These are phyloP conservation scores for Harpagus bidentatus DNA, from an alignment of 2,113 vertebrate genomes.

Conservation along the genomic window DNA sequence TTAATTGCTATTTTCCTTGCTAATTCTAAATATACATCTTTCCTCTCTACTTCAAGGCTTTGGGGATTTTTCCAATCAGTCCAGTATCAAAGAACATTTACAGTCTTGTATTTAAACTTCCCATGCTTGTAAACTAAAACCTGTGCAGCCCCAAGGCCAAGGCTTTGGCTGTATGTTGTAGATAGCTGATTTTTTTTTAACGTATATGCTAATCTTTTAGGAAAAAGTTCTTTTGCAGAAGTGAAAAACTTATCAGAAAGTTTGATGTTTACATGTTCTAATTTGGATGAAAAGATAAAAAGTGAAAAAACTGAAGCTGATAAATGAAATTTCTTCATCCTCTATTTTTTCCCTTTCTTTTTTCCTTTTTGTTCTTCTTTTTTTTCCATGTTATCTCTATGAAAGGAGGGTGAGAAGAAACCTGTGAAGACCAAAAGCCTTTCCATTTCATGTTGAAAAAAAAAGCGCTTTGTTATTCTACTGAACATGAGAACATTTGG, in stretches of 20 bases:
- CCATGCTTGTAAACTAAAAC: conserved; percentile 17
- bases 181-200: not conserved
- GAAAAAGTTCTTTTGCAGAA: not conserved
- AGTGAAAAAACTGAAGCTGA: not conserved
- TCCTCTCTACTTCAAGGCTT: not conserved
- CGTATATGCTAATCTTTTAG: not conserved
- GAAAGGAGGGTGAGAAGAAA: not conserved
- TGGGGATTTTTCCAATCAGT: conserved; percentile 16
- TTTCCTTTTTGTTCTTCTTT: not conserved
- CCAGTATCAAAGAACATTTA: conserved; percentile 23
- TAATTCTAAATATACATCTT: conserved; percentile 25
- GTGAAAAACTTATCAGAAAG: not conserved
- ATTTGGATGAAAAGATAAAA: not conserved
- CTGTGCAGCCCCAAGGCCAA: conserved; percentile 1
- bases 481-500: not conserved
- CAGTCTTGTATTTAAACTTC: not conserved
- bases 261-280: not conserved
- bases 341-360: not conserved
- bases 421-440: not conserved
- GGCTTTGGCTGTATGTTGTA: not conserved
- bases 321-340: not conserved
- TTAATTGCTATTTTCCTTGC: conserved; percentile 38
- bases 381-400: not conserved
- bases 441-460: not conserved
- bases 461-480: not conserved